Evolutionary conservation across 2,113 vertebrate species (phyloP).

Genomic region (Nannobrachium achirus): DNA sequence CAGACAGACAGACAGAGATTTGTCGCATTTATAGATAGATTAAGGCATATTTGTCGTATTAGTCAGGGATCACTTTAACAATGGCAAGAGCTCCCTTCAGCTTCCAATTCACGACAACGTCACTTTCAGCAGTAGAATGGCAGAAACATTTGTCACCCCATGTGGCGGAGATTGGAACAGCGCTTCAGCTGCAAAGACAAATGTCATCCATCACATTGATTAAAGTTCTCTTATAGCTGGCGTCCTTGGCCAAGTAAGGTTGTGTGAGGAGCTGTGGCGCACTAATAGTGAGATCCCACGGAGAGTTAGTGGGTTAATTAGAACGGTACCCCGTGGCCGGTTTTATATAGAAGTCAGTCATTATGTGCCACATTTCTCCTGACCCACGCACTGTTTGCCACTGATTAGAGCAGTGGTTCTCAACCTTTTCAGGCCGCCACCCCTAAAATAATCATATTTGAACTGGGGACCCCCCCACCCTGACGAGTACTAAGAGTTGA

Average conservation of each 20-base stretch:
- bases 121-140: conserved; percentile 24
- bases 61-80: too few relatives aligned
- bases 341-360: conserved; percentile 51
- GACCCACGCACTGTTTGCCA: too few relatives aligned
- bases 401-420: too few relatives aligned
- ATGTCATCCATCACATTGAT: conserved; percentile 65
- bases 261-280: conserved; percentile 43
- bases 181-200: conserved; percentile 47
- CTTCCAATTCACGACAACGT: conserved; percentile 29
- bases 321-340: conserved; percentile 57
- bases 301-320: conserved; percentile 65
- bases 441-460: too few relatives aligned
- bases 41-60: too few relatives aligned
- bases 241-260: conserved; percentile 58
- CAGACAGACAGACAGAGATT: too few relatives aligned
- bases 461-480: too few relatives aligned
- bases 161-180: conserved; percentile 51
- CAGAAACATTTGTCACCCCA: conserved; percentile 37
- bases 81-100: conserved; percentile 23
- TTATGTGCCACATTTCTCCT: too few relatives aligned
- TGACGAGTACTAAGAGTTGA: too few relatives aligned
- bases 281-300: conserved; percentile 46
- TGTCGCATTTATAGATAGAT: too few relatives aligned
- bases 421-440: too few relatives aligned
- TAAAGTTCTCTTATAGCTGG: conserved; percentile 54